Base-by-base conservation (phyloP, 2,888 invertebrate genomes). In the Pelosia muscerda region DNA sequence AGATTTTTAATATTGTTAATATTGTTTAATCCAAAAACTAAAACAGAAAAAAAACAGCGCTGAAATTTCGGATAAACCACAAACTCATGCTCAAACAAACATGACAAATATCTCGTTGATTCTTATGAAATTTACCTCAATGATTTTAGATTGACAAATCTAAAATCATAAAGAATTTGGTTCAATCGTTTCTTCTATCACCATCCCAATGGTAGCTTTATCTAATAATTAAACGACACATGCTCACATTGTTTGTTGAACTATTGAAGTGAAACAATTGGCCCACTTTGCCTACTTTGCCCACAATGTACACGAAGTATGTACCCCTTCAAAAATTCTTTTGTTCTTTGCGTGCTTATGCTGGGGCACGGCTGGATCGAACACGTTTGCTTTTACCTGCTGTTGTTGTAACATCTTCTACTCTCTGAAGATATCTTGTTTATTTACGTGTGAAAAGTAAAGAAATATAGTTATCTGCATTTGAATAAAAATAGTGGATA, bases 251-350 rank as follows among this genome's bases (percentile, higher is more conserved):
- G 86, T 88, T 84, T 84, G 82, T 75, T 70, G 75, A 70, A 73
- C 82, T 80, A 82, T 84, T 77, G 79, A 82, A 81, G 82, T 84
- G 81, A 86, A 86, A 86, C 86, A 88, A 88, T 87, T 82, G 86
- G 72, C 81, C 74, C 65, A 42, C 42, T 42, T 19, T 19, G n/a
- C 49, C n/a, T 9, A 75, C 75, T 82, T 80, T 78, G 76, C 81
- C 64, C 69, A 65, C 68, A 60, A 63, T 77, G 71, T 71, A 73
- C 69, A 82, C 77, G 63, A 76, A 72, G 71, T 76, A 79, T 77
- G 68, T 66, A 71, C 73, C 54, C 69, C 65, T 73, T 70, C 60
- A 63, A 64, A 62, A 59, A 65, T 61, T 66, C 70, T 56, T 73
- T 70, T 71, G 75, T 71, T 68, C 53, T 65, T 66, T 58, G 64